These are phyloP conservation scores for Hippocampus guttulatus DNA, from an alignment of 2,113 vertebrate species.

Conservation along the genomic window DNA sequence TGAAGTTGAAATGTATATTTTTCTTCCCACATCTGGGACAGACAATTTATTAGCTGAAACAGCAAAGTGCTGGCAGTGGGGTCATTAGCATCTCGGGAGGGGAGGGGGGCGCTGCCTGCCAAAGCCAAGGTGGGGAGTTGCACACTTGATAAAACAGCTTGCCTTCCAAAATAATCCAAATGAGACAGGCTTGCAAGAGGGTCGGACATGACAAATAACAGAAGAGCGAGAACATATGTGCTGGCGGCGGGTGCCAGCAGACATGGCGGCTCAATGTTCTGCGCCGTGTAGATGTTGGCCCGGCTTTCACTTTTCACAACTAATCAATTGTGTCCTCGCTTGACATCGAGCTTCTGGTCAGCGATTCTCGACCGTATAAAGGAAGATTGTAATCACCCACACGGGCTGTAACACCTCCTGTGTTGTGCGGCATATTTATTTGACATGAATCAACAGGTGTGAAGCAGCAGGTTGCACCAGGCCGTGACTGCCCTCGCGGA, in stretches of 20 bases:
- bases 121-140: constrained; percentile 25
- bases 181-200: constrained; percentile 11
- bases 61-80: constrained; percentile 14
- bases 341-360: constrained; percentile 22
- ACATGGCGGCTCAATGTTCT: constrained; percentile 29
- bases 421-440: constrained; percentile 13
- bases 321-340: constrained; percentile 31
- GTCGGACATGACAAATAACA: constrained; percentile 39
- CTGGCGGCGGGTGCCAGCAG: constrained; percentile 40
- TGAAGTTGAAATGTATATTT: not conserved
- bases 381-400: constrained; percentile 16
- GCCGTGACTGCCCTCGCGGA: constrained; percentile 27
- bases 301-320: constrained; percentile 29
- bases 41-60: constrained; percentile 37
- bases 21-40: constrained; percentile 8
- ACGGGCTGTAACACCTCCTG: not conserved
- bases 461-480: constrained; percentile 20
- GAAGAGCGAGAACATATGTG: constrained; percentile 34
- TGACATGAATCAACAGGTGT: constrained; percentile 51
- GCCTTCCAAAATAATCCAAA: constrained; percentile 49
- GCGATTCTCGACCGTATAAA: constrained; percentile 16
- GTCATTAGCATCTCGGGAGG: constrained; percentile 30
- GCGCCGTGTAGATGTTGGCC: constrained; percentile 26
- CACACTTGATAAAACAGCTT: constrained; percentile 45
- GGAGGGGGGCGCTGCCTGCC: constrained; percentile 34